These are phyloP conservation scores for Crocidura indochinensis DNA, from an alignment of 2,797 vertebrate species.

Conservation along the genomic window DNA sequence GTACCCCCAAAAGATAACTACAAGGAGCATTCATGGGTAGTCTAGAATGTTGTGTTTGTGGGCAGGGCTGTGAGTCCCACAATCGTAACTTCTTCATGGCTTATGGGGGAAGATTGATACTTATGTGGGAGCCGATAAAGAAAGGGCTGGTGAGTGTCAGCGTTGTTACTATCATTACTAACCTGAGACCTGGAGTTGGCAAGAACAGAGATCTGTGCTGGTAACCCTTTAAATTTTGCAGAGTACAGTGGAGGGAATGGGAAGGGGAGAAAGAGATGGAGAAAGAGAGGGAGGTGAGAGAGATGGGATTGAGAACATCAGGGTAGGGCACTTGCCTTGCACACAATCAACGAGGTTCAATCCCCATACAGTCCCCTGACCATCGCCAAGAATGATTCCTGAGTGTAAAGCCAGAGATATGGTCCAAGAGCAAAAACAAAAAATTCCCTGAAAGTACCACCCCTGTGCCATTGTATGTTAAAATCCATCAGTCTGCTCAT, in stretches of 20 bases:
- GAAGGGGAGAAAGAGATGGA: too few species aligned
- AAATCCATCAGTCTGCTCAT: background rate
- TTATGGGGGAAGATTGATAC: background rate
- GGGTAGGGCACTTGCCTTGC: too few species aligned
- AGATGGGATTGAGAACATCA: too few species aligned
- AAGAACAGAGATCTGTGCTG: background rate
- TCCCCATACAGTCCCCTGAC: too few species aligned
- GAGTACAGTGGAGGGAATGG: background rate
- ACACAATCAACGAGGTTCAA: too few species aligned
- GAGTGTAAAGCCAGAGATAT: too few species aligned
- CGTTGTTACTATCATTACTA: background rate
- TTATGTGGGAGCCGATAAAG: background rate
- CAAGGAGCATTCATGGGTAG: background rate
- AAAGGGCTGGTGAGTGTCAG: background rate
- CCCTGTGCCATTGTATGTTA: slow-evolving; percentile 60
- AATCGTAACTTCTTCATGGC: background rate
- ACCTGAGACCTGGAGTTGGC: background rate
- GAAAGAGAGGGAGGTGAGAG: too few species aligned
- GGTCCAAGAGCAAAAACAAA: too few species aligned
- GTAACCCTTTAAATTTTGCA: background rate
- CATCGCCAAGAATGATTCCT: too few species aligned
- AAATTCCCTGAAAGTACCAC: slow-evolving; percentile 22
- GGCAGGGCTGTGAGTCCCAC: background rate
- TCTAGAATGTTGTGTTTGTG: background rate
- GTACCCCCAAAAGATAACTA: background rate